Base-by-base conservation (phyloP, 2,888 invertebrate species). In the Luffia ferchaultella region DNA sequence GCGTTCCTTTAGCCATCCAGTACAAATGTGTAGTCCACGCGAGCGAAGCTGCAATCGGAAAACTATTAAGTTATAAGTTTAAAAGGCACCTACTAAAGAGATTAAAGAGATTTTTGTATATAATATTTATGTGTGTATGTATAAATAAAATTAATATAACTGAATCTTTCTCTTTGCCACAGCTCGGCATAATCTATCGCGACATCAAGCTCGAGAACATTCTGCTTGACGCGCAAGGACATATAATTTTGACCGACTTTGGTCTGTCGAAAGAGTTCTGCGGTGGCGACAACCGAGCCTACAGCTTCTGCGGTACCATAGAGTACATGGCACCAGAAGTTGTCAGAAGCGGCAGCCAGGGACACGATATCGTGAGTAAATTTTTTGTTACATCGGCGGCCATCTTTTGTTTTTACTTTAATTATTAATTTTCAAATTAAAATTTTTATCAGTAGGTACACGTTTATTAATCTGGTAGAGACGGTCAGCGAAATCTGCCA, bases 141-240 rank as follows among this genome's bases (percentile, higher is more conserved):
- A n/a, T n/a, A n/a, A n/a, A n/a, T n/a, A n/a, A n/a, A n/a, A n/a
- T n/a, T n/a, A n/a, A n/a, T n/a, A n/a, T n/a, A n/a, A n/a, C n/a
- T n/a, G n/a, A n/a, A n/a, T n/a, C n/a, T n/a, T n/a, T n/a, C n/a
- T n/a, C n/a, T n/a, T n/a, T n/a, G n/a, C 58, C 84, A n/a, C 88
- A 96, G 94, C 87, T 97, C 75, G 97, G 97, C 58, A 97, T 98
- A 55, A 97, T 98, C 67, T 98, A 98, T 83, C 90, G 98, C 53
- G 98, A 98, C 77, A 96, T 98, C 61, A 98, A 98, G 70, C 84
- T 98, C 60, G 98, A 98, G 77, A 98, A 98, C 76, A 97, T 98
- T 54, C 87, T 98, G 20, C 86, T 98, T 56, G 98, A 98, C 83
- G 89, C 91, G 15, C 90, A 93, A 55, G 98, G 98, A 2, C 98